Evolutionary conservation across 2,888 invertebrate species (phyloP), one percentile per base, ranked within the genome.

Genomic region (Eupelmus urozonus): DNA sequence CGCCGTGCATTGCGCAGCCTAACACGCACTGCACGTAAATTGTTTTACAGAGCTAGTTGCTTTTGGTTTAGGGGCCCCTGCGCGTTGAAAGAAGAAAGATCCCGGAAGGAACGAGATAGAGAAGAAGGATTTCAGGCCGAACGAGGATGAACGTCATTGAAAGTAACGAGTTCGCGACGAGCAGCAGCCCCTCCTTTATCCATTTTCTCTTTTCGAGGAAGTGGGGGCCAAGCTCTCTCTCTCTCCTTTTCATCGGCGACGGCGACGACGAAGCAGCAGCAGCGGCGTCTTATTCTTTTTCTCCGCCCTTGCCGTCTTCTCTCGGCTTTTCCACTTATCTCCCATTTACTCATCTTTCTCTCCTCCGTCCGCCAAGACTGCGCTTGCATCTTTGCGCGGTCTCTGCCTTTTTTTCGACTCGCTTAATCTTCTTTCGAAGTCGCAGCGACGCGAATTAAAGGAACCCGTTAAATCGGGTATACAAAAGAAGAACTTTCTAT

Each of bases 201-300:
- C 70, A 66, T 79, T 79, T 74, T 73, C 73, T 65, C 70, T 69
- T 79, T 72, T 70, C 60, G 51, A 82, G 78, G 63, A 74, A 63
- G n/a, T n/a, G n/a, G n/a, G n/a, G n/a, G n/a, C 73, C 57, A 74
- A 74, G 65, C 70, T 78, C 69, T 55, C 51, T n/a, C 45, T 71
- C 59, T 57, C 42, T 69, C 62, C 16, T 51, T 45, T 23, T 34
- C 42, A 74, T 53, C 4, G n/a, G n/a, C n/a, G n/a, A n/a, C n/a
- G n/a, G n/a, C n/a, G n/a, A n/a, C n/a, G n/a, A n/a, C n/a, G n/a
- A n/a, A n/a, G n/a, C n/a, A n/a, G n/a, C n/a, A n/a, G n/a, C n/a
- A n/a, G n/a, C n/a, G n/a, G n/a, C 25, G 51, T 40, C 40, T 55
- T 63, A 69, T 7, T 23, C 29, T 57, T 62, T 66, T n/a, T 40